These are phyloP conservation scores for Wiebesia pumilae DNA, from an alignment of 1,140 invertebrate species.

Conservation along the genomic window DNA sequence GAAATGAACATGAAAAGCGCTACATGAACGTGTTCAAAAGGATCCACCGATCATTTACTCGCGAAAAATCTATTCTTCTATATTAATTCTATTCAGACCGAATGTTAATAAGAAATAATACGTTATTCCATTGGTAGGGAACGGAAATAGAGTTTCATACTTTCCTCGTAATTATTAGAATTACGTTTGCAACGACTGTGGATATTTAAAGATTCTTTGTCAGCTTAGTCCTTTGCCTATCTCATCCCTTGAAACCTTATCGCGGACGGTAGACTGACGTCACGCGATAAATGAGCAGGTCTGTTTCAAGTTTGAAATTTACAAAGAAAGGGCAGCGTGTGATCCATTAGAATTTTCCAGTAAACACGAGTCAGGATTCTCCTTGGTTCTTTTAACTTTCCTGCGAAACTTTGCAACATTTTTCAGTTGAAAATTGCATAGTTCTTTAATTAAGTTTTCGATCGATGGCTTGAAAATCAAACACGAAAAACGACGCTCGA, in stretches of 20 bases:
- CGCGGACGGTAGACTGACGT: background rate
- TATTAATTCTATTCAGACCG: too few species aligned
- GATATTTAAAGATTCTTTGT: conserved; percentile 5
- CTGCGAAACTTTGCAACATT: background rate
- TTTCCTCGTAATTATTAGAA: background rate
- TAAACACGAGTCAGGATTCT: conserved; percentile 9
- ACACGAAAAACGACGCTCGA: background rate
- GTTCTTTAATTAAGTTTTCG: conserved; percentile 11
- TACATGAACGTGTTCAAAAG: too few species aligned
- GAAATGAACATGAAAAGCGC: background rate
- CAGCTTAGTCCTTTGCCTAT: background rate
- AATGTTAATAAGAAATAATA: background rate
- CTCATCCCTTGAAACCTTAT: background rate
- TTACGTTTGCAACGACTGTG: background rate
- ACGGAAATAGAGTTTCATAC: background rate
- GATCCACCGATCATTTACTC: background rate
- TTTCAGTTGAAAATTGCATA: background rate
- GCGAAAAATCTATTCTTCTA: background rate
- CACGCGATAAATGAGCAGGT: background rate
- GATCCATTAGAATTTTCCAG: conserved; percentile 1
- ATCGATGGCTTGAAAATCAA: conserved; percentile 2
- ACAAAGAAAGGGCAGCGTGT: background rate
- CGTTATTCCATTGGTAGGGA: background rate
- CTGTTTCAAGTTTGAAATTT: conserved; percentile 12
- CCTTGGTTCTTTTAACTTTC: background rate